A percentile compares a stretch with the other conserved stretches of the same genome.
phyloP scores from a whole-genome alignment of 2,113 vertebrate species.

The Peromyscus polionotus region DNA sequence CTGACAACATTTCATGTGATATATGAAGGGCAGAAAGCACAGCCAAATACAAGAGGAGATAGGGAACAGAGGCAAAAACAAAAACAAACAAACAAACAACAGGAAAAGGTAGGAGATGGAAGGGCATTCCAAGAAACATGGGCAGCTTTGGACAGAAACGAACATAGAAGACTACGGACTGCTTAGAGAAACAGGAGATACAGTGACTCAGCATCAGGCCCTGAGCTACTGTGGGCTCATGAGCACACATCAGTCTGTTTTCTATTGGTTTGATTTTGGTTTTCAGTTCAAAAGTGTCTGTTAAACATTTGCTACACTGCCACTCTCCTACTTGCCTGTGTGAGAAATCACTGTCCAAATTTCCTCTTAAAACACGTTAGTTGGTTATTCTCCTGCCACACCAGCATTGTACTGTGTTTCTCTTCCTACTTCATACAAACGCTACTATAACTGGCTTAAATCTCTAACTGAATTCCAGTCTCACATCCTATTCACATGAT shows the following conservation, averaged over 20 bases:
- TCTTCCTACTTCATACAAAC: neutral
- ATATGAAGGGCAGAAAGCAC: neutral
- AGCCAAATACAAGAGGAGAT: neutral
- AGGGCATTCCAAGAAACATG: neutral
- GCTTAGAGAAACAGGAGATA: neutral
- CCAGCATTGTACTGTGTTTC: neutral
- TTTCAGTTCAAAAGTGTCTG: constrained; percentile 25
- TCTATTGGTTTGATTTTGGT: neutral
- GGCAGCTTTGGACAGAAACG: neutral
- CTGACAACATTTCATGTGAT: too few relatives aligned
- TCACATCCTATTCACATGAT: neutral
- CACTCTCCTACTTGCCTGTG: neutral
- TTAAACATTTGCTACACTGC: neutral
- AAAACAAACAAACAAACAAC: too few relatives aligned
- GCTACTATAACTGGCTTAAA: neutral
- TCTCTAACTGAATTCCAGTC: neutral
- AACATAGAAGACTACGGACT: neutral
- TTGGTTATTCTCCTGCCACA: neutral
- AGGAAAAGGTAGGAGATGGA: neutral
- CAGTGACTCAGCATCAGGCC: neutral
- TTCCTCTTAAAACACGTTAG: neutral
- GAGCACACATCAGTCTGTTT: neutral
- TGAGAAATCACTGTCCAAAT: neutral
- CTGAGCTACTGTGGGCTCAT: neutral
- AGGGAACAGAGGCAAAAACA: neutral